A percentile compares a stretch with the other conserved stretches of the same genome.
Evolutionary conservation across 2,888 invertebrate genomes (phyloP).

Genomic region (Siphlonurus alternatus): DNA sequence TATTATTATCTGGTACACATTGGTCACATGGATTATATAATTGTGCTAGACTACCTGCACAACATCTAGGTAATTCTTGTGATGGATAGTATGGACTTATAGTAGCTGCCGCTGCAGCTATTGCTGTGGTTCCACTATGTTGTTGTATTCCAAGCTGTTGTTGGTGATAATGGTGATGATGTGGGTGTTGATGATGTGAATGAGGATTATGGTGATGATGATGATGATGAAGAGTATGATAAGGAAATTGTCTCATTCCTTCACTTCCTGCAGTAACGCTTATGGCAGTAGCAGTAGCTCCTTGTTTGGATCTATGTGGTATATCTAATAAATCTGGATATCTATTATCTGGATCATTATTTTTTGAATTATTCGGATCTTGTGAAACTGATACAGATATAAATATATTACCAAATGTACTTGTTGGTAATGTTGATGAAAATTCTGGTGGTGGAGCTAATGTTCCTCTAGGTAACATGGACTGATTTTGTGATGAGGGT

Average conservation of each 20-base stretch:
- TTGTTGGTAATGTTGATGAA: conserved; percentile 31
- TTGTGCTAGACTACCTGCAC: background rate
- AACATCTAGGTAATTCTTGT: background rate
- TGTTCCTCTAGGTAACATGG: conserved; percentile 2
- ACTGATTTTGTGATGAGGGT: background rate
- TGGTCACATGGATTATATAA: background rate
- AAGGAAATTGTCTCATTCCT: background rate
- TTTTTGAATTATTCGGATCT: conserved; percentile 40
- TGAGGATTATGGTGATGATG: background rate
- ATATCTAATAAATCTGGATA: conserved; percentile 68
- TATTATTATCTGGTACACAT: conserved; percentile 1
- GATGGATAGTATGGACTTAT: conserved; percentile 3
- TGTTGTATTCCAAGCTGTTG: background rate
- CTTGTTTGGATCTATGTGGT: conserved; percentile 33
- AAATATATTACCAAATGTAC: conserved; percentile 58
- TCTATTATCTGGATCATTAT: conserved; percentile 34
- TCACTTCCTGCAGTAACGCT: conserved; percentile 23
- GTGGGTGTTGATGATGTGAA: background rate
- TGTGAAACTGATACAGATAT: conserved; percentile 66
- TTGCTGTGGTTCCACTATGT: background rate
- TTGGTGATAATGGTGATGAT: background rate
- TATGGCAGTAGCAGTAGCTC: conserved; percentile 27
- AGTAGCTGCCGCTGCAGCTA: background rate
- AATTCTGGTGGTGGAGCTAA: conserved; percentile 30
- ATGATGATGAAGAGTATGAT: background rate